phyloP scores from a whole-genome alignment of 2,888 invertebrate genomes.

The Sepioteuthis lessoniana region DNA sequence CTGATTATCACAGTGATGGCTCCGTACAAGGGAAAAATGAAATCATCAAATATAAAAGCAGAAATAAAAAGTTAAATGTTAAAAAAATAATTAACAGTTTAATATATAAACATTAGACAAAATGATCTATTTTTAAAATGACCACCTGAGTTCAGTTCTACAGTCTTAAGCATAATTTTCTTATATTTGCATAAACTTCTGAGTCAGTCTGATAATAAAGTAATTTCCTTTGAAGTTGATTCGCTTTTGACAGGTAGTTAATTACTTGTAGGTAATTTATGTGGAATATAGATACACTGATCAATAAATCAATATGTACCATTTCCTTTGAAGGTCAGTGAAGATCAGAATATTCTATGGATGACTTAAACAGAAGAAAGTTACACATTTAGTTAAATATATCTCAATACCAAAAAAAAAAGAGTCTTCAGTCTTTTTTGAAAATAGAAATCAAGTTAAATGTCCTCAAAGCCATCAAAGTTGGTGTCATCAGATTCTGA shows the following conservation, averaged over 20 bases:
- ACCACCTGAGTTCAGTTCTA: background rate
- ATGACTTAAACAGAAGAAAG: background rate
- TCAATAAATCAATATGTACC: background rate
- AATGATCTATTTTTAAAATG: too few species aligned
- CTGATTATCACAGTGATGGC: too few species aligned
- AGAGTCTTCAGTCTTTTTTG: too few species aligned
- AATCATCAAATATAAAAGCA: too few species aligned
- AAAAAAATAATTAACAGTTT: too few species aligned
- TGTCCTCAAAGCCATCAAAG: too few species aligned
- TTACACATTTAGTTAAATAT: background rate
- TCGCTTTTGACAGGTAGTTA: background rate
- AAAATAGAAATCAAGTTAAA: too few species aligned
- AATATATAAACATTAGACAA: too few species aligned
- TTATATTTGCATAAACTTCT: background rate
- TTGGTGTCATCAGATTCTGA: too few species aligned
- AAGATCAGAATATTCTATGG: background rate
- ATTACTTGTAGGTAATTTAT: conserved; percentile 23
- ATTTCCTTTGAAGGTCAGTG: background rate
- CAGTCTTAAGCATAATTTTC: background rate
- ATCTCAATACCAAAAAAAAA: background rate
- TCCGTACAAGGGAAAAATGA: too few species aligned
- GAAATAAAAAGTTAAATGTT: too few species aligned
- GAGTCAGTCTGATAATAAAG: background rate
- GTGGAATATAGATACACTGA: background rate
- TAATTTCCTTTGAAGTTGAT: background rate